Conservation (phyloP, 2,113 vertebrate species). For the Saguinus imperator region DNA sequence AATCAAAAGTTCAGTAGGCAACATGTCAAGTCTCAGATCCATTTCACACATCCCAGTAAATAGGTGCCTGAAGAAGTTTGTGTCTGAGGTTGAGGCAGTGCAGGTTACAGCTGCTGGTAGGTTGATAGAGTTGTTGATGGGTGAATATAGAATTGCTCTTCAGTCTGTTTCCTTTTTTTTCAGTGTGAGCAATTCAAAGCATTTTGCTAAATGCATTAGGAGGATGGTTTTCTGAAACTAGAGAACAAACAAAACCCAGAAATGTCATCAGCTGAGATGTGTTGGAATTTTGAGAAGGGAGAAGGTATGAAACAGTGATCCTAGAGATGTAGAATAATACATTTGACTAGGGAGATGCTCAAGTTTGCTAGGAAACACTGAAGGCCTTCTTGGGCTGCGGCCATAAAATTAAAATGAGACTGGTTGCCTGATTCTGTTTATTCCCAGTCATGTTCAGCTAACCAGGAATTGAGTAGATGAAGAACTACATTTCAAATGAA, state of each 20-base stretch:
- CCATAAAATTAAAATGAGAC: not conserved
- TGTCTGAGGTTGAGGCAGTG: not conserved
- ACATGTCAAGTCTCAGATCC: not conserved
- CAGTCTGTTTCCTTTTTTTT: constrained; percentile 1
- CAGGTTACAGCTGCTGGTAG: not conserved
- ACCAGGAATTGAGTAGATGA: not conserved
- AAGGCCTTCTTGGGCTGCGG: not conserved
- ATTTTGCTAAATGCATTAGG: too few species aligned
- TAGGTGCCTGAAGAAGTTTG: not conserved
- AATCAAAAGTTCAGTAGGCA: not conserved
- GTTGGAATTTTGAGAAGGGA: not conserved
- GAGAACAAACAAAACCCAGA: not conserved
- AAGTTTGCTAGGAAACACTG: not conserved
- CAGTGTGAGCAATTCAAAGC: not conserved
- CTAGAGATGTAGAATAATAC: not conserved
- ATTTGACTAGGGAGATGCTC: not conserved
- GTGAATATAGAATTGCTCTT: not conserved
- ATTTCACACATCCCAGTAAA: not conserved
- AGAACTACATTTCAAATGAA: not conserved
- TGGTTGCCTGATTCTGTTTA: not conserved
- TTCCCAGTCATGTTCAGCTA: not conserved
- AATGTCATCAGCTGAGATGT: not conserved
- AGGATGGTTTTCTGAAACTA: too few species aligned
- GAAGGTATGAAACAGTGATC: not conserved
- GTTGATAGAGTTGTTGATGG: not conserved